Evolutionary conservation across 1,140 invertebrate genomes (phyloP).

Genomic region (Diprion similis): DNA sequence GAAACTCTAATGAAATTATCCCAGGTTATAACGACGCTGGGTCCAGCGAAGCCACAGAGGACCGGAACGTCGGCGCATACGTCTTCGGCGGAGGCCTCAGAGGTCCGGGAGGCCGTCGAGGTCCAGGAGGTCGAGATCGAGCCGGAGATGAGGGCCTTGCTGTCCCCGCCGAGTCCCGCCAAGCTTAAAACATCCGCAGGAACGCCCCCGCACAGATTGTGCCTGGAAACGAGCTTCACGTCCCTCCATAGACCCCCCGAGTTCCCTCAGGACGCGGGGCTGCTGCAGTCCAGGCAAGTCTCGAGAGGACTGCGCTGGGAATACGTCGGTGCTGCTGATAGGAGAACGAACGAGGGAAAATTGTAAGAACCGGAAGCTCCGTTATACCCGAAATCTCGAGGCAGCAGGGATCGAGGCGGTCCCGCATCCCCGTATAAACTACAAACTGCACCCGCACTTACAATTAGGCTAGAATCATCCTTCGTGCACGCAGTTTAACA

Average conservation of each 20-base stretch:
- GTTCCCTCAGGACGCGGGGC: slow-evolving; percentile 47
- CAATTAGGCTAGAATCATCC: background rate
- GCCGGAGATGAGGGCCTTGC: slow-evolving; percentile 54
- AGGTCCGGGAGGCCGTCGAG: slow-evolving; percentile 39
- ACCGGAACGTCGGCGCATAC: slow-evolving; percentile 41
- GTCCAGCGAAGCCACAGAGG: slow-evolving; percentile 75
- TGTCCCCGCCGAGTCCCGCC: slow-evolving; percentile 50
- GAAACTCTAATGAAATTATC: background rate
- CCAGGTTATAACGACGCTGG: slow-evolving; percentile 79
- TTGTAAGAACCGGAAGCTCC: slow-evolving; percentile 40
- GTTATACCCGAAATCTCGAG: background rate
- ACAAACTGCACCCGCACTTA: background rate
- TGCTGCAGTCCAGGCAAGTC: slow-evolving; percentile 52
- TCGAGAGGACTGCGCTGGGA: slow-evolving; percentile 57
- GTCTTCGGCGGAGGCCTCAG: slow-evolving; percentile 45
- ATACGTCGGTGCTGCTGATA: slow-evolving; percentile 55
- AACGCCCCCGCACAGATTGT: slow-evolving; percentile 67
- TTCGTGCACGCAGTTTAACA: background rate
- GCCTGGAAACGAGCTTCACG: slow-evolving; percentile 80
- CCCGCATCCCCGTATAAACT: background rate
- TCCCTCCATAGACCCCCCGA: slow-evolving; percentile 66
- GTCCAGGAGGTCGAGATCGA: slow-evolving; percentile 51
- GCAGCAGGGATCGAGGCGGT: background rate
- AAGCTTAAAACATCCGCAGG: slow-evolving; percentile 49
- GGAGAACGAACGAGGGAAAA: slow-evolving; percentile 46